These are phyloP conservation scores for Callionymus lyra DNA, from an alignment of 2,113 vertebrate species.

Conservation along the genomic window DNA sequence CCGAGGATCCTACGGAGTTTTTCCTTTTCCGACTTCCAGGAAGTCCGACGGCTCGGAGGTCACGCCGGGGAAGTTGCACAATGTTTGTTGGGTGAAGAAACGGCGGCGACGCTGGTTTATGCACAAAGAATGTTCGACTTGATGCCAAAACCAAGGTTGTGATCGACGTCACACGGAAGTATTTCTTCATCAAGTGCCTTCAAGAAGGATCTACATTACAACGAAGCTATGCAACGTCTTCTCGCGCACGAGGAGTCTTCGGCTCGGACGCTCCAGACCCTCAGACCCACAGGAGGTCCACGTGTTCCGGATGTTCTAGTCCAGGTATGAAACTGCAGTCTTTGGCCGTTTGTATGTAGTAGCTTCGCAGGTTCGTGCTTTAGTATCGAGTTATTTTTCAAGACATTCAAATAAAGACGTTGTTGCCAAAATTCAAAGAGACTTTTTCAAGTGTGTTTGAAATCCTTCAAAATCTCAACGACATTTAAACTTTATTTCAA, in stretches of 20 bases:
- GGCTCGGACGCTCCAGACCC: too few species aligned
- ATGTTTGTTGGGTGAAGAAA: constrained; percentile 52
- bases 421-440: constrained; percentile 72
- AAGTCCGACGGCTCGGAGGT: constrained; percentile 59
- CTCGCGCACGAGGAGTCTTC: constrained; percentile 48
- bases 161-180: too few species aligned
- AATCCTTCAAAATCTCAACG: too few species aligned
- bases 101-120: constrained; percentile 57
- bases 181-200: constrained; percentile 84
- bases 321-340: constrained; percentile 70
- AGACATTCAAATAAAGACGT: constrained; percentile 72
- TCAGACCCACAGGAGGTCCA: constrained; percentile 39
- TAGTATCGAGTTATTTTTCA: constrained; percentile 63
- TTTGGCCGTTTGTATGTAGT: constrained; percentile 80
- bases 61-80: constrained; percentile 68
- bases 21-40: constrained; percentile 28
- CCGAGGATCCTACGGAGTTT: constrained; percentile 11
- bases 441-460: too few species aligned
- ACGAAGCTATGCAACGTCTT: constrained; percentile 93
- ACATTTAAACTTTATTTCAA: too few species aligned
- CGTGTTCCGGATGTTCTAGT: constrained; percentile 50
- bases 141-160: constrained; percentile 68
- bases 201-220: constrained; percentile 75
- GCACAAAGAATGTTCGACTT: constrained; percentile 71
- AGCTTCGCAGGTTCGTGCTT: constrained; percentile 77